Percentiles rank a stretch among this genome's conserved stretches.
Evolutionary conservation across 1,140 invertebrate genomes (phyloP).

Genomic region (Cotesia vestalis): DNA sequence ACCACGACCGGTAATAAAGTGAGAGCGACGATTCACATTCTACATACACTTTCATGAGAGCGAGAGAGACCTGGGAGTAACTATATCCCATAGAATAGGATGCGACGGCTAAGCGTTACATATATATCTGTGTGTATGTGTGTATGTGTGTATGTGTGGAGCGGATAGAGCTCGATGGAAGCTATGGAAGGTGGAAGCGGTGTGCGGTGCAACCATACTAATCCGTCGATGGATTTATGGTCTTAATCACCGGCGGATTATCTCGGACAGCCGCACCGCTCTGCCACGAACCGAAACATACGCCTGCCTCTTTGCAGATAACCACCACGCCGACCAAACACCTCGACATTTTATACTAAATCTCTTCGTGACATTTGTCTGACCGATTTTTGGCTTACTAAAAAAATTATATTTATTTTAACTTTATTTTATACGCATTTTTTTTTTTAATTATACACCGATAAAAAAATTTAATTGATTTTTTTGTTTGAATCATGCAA

Average conservation of each 20-base stretch:
- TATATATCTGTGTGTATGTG: not conserved
- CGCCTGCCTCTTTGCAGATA: slow-evolving; percentile 65
- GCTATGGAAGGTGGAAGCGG: slow-evolving; percentile 37
- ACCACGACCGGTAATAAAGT: slow-evolving; percentile 33
- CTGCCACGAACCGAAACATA: slow-evolving; percentile 61
- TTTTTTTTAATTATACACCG: not conserved
- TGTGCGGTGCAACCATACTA: slow-evolving; percentile 61
- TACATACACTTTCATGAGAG: not conserved
- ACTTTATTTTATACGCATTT: not conserved
- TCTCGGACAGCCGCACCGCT: slow-evolving; percentile 63
- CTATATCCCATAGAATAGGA: not conserved
- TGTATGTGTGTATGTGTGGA: not conserved
- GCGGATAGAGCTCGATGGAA: slow-evolving; percentile 11
- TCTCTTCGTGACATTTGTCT: slow-evolving; percentile 16
- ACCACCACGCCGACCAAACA: slow-evolving; percentile 51
- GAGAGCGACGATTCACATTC: not conserved
- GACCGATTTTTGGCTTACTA: slow-evolving; percentile 16
- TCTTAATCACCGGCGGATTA: slow-evolving; percentile 73
- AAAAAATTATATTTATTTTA: slow-evolving; percentile 8
- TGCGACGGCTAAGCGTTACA: not conserved
- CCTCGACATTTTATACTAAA: slow-evolving; percentile 20
- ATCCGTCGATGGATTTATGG: slow-evolving; percentile 71
- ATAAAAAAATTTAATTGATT: too few species aligned
- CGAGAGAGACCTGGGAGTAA: too few species aligned
- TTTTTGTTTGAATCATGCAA: too few species aligned